A percentile compares a stretch with the other conserved stretches of the same genome.
These are phyloP conservation scores for Clitarchus hookeri DNA, from an alignment of 2,888 invertebrate genomes.

Conservation along the genomic window DNA sequence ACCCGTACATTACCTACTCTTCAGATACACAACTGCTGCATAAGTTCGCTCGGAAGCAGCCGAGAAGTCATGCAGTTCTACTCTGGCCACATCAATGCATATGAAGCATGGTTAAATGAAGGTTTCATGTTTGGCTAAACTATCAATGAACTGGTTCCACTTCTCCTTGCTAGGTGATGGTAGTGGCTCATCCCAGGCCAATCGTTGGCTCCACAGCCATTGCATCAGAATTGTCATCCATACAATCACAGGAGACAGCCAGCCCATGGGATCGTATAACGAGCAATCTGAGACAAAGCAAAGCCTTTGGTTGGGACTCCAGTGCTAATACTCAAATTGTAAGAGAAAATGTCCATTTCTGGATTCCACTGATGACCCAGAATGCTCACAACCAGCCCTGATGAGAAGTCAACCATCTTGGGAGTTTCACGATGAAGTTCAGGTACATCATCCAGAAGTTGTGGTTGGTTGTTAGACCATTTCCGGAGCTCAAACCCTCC, in stretches of 20 bases:
- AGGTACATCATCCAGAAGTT: neutral
- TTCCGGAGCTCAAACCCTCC: neutral
- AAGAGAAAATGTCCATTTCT: neutral
- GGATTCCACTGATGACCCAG: neutral
- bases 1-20: neutral
- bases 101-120: neutral
- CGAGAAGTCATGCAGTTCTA: neutral
- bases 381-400: neutral
- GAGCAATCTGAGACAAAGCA: neutral
- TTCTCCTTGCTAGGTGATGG: neutral
- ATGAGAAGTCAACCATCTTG: neutral
- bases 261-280: neutral
- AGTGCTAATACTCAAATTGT: neutral
- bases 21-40: neutral
- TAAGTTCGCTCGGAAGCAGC: neutral
- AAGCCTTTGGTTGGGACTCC: neutral
- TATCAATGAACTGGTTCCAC: neutral
- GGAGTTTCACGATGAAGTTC: neutral
- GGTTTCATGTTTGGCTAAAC: neutral
- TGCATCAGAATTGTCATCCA: neutral
- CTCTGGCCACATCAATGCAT: neutral
- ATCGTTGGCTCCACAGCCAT: neutral
- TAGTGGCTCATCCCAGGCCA: neutral
- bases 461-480: neutral
- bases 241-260: neutral